phyloP scores from a whole-genome alignment of 2,797 vertebrate genomes.

The Pseudochirops cupreus region DNA sequence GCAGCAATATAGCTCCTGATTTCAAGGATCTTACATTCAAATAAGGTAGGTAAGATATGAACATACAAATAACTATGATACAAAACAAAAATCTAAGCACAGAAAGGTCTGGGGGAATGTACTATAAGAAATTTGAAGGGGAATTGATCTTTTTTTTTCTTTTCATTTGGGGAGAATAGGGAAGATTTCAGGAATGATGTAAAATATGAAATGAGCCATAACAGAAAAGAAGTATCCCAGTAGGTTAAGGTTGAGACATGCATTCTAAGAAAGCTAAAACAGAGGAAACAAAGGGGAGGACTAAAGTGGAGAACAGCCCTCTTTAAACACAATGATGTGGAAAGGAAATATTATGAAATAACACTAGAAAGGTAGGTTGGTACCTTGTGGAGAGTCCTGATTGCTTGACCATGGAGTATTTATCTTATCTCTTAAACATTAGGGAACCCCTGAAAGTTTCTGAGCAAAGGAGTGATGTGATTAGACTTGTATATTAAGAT shows the following conservation, averaged over 20 bases:
- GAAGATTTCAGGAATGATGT: background rate
- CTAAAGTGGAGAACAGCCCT: background rate
- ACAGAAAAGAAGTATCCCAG: background rate
- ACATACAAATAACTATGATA: background rate
- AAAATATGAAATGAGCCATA: background rate
- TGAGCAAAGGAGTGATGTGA: background rate
- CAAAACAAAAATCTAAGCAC: background rate
- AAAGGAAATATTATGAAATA: background rate
- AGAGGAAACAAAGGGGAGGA: background rate
- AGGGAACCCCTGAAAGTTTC: background rate
- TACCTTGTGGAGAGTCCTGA: background rate
- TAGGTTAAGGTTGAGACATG: background rate
- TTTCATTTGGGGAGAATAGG: background rate
- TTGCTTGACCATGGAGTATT: background rate
- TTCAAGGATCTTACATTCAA: background rate
- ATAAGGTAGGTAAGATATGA: background rate
- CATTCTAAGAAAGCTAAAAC: background rate
- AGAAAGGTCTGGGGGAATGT: background rate
- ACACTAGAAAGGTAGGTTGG: background rate
- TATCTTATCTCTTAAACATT: background rate
- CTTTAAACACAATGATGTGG: background rate
- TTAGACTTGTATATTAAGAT: background rate
- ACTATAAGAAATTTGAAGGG: too few species aligned
- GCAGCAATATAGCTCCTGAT: too few species aligned
- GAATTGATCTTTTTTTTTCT: background rate